These are phyloP conservation scores for Verasper variegatus DNA, from an alignment of 2,113 vertebrate genomes.

Conservation along the genomic window DNA sequence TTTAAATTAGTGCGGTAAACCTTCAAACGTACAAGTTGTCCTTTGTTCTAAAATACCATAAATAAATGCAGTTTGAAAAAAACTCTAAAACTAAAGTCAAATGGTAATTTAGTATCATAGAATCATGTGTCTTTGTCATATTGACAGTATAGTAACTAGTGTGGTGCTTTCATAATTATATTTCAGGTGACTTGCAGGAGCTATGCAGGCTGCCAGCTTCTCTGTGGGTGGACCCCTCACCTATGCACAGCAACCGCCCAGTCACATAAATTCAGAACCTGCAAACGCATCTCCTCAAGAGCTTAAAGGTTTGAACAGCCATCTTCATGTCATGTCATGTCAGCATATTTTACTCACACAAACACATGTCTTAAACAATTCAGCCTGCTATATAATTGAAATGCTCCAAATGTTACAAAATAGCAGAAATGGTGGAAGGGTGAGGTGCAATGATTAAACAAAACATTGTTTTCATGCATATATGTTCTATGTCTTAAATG, in stretches of 20 bases:
- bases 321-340: background rate
- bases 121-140: background rate
- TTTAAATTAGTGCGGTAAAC: no score
- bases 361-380: background rate
- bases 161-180: constrained; percentile 1
- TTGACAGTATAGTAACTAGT: background rate
- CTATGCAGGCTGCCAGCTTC: constrained; percentile 83
- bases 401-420: background rate
- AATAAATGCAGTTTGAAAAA: no score
- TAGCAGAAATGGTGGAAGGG: background rate
- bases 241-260: background rate
- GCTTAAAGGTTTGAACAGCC: constrained; percentile 57
- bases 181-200: constrained; percentile 88
- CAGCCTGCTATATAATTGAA: background rate
- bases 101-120: background rate
- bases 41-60: no score
- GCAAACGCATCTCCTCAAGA: background rate
- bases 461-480: background rate
- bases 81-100: background rate
- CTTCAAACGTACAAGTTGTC: no score
- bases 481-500: constrained; percentile 47
- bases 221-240: constrained; percentile 44
- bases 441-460: background rate
- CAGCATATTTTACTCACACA: background rate
- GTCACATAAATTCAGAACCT: constrained; percentile 15